Conservation (phyloP, 1,140 invertebrate species). For the Magallana ariakensis region DNA sequence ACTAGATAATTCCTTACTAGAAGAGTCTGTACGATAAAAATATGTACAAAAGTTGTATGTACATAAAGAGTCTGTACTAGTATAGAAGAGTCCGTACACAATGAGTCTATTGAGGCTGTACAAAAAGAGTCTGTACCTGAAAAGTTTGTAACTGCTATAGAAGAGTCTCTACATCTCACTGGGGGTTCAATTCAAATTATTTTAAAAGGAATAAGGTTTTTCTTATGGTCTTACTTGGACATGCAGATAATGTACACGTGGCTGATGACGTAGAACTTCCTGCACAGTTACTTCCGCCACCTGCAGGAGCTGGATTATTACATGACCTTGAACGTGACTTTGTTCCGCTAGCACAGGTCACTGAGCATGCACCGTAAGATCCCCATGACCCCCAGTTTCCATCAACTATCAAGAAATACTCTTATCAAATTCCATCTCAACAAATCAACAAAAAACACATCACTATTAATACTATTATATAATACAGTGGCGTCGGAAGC, state of each 20-base stretch:
- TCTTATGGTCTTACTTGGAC: conserved; percentile 41
- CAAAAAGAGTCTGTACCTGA: no score
- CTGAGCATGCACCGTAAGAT: conserved; percentile 64
- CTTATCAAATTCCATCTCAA: no score
- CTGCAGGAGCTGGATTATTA: conserved; percentile 61
- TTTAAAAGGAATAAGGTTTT: neutral
- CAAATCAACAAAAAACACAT: no score
- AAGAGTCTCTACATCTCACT: neutral
- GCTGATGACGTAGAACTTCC: neutral
- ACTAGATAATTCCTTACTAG: no score
- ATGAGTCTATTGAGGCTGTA: no score
- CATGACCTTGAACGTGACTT: conserved; percentile 61
- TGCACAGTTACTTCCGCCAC: conserved; percentile 58
- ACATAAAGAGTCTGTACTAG: no score
- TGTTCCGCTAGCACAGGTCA: conserved; percentile 65
- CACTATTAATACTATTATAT: no score
- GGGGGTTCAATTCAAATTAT: neutral
- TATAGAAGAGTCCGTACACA: no score
- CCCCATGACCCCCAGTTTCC: conserved; percentile 71
- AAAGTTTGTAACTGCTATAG: no score
- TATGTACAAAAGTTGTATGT: no score
- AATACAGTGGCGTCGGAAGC: no score
- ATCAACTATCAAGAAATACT: conserved; percentile 62
- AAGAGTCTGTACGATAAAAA: no score
- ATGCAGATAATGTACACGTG: conserved; percentile 34